Base-by-base conservation (phyloP, 2,888 invertebrate genomes). In the Amphipoea lucens region DNA sequence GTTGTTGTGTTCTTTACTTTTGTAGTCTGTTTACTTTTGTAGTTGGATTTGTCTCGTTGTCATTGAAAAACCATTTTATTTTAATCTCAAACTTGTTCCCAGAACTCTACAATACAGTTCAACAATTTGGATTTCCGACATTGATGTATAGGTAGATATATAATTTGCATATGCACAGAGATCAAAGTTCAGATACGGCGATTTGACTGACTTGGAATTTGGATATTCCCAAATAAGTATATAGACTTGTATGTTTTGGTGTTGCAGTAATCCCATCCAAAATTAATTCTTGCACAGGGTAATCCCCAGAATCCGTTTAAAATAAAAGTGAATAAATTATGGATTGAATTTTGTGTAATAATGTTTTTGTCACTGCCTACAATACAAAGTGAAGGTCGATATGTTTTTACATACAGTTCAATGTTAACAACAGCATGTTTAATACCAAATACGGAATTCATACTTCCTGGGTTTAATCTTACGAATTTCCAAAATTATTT, bases 371-470 rank as follows among this genome's bases (percentile, higher is more conserved):
- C 66, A 51, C 23, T 51, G n/a, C n/a, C 29, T 54, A 36, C 62
- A 20, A 66, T 48, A 23, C 51, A 17, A 69, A 73, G 17, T 54
- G 65, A 88, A 87, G 86, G 86, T 77, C 74, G 23, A 62, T 69
- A 51, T 29, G 66, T 65, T 77, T 86, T 85, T 79, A 42, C 9
- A 57, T 68, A 45, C 54, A 78, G 57, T 66, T 76, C 88, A 87
- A 78, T 83, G 79, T 78, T 65, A 86, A 74, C 67, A 65, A 29
- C 71, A n/a, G 68, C 36, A 45, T 67, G 12, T 66, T 54, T 62
- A 60, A 36, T 17, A 68, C 54, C 42, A 54, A 78, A 83, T 67
- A 48, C 67, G 51, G 67, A 79, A 81, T 76, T 73, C 67, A n/a
- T 63, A 69, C 76, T 86, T 79, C 81, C 83, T 88, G 72, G 1